Evolutionary conservation across 2,113 vertebrate genomes (phyloP), one percentile per base, ranked within the genome.

Genomic region (Zosterops hypoxanthus): DNA sequence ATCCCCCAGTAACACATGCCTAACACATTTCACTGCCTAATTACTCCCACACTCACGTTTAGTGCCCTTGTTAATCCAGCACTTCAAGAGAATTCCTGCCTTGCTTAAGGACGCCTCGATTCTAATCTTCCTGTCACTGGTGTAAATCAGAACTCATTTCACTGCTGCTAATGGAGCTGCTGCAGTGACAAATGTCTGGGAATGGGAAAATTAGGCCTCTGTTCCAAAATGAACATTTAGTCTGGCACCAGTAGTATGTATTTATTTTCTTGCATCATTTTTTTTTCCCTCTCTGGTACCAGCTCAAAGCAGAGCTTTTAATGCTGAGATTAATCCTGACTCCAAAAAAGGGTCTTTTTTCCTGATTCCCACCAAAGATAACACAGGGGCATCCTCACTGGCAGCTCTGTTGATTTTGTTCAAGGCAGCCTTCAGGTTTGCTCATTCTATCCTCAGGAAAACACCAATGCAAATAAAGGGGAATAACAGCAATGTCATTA

Each of bases 51-150:
- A 53, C 88, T 96, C 93, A 69, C 46, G 28, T 96, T 94, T 95
- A 95, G 91, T 78, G 82, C 60, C 92, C 92, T 88, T 97, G 90
- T 97, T 98, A 98, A 97, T 96, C 91, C 80, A 89, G 80, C 25
- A 68, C 41, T 97, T 91, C 77, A 44, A 44, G 84, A 94, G 78
- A 97, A 87, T 52, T 64, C 95, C 95, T 96, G 96, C 84, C 82
- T 92, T 66, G 73, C 89, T 96, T 86, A 94, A 95, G 78, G 49
- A 24, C 15, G 53, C 64, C 95, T 90, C 21, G 31, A 75, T 84
- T 59, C 76, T 64, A 34, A 83, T 93, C 85, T 60, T 82, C 49
- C 68, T 64, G 57, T 55, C 77, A 14, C 3, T 44, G 90, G 76
- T 71, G 76, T 78, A 94, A 93, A 90, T 84, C 92, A 88, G 88